Conservation (phyloP, 2,113 vertebrate genomes). For the Muntiacus muntjak region DNA sequence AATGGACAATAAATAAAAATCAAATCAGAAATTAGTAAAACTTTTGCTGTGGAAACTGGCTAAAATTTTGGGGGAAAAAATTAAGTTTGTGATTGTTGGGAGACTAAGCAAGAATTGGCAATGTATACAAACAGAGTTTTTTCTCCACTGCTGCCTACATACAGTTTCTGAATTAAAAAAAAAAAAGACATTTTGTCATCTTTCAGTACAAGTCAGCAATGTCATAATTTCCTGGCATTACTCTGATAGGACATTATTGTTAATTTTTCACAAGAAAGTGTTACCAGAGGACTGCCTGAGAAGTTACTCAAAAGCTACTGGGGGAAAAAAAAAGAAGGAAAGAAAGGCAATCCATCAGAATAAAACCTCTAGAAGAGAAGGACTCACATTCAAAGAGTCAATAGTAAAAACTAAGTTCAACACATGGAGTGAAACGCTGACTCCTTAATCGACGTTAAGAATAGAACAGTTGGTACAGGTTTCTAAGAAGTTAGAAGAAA, state of each 20-base stretch:
- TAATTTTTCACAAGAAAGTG: conserved; percentile 19
- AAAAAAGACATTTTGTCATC: background rate
- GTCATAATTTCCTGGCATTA: conserved; percentile 6
- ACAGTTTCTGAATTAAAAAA: background rate
- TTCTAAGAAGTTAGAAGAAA: background rate
- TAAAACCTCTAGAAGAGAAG: background rate
- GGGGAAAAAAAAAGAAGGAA: background rate
- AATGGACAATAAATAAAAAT: background rate
- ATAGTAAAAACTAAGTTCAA: background rate
- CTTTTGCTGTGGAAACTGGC: background rate
- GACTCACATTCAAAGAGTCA: background rate
- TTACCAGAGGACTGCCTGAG: background rate
- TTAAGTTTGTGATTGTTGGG: background rate
- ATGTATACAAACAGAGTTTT: background rate
- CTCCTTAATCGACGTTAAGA: background rate
- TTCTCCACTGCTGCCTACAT: background rate
- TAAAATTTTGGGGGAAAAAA: background rate
- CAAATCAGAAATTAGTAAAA: background rate
- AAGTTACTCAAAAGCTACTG: background rate
- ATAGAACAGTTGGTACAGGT: background rate
- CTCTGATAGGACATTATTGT: background rate
- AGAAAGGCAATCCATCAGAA: background rate
- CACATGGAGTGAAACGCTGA: background rate
- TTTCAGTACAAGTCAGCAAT: background rate
- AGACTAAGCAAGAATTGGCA: conserved; percentile 16